phyloP scores from a whole-genome alignment of 2,113 vertebrate genomes.

The Bos javanicus region DNA sequence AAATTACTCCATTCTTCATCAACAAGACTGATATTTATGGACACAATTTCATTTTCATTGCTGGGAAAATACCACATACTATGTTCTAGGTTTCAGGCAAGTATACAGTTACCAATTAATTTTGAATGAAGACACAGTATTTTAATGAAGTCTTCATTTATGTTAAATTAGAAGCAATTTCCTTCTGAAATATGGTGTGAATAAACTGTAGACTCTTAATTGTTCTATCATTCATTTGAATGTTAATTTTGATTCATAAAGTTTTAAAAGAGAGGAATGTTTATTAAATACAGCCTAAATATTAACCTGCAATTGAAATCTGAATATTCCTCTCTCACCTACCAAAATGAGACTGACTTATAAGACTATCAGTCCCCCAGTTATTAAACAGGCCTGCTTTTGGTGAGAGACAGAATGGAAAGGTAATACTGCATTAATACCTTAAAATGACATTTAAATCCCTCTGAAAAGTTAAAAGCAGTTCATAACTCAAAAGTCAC shows the following conservation, averaged over 20 bases:
- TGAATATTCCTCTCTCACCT: neutral
- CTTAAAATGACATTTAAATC: constrained; percentile 29
- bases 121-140: neutral
- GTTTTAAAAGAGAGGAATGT: neutral
- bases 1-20: neutral
- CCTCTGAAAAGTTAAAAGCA: neutral
- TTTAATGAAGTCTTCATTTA: neutral
- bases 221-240: neutral
- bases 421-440: neutral
- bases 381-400: neutral
- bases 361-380: neutral
- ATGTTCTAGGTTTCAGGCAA: neutral
- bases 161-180: neutral
- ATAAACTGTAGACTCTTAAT: neutral
- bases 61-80: neutral
- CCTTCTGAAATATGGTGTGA: neutral
- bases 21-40: neutral
- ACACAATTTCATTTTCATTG: neutral
- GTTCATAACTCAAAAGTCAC: neutral
- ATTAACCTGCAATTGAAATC: constrained; percentile 6
- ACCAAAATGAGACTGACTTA: neutral
- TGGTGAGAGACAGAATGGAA: neutral
- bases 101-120: neutral
- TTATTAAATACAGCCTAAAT: constrained; percentile 17
- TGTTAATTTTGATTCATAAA: constrained; percentile 1